Evolutionary conservation across 23 tunicate species (phyloP), one percentile per base, ranked within the genome.

Genomic region (Phallusia fumigata): DNA sequence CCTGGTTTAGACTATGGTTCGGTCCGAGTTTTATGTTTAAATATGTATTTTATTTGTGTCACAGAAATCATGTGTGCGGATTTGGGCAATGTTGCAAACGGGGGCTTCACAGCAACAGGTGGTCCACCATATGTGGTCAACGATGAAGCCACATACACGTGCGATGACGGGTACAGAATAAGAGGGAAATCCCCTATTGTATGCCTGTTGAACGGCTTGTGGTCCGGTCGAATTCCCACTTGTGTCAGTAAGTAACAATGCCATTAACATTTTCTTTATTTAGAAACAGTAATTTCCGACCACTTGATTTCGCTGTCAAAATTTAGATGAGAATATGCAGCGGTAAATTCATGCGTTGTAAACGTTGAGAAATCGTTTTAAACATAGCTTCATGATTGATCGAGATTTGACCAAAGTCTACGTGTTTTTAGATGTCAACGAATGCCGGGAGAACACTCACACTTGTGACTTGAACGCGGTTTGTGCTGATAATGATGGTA

Each of bases 131-230:
- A 58, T 24, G 28, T 6, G 13, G 69, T 58, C 2, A 24, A 58
- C 69, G 16, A 1, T 22, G 69, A 58, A 58, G 69, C 69, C 26
- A 58, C 69, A 28, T 81, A 52, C 76, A 26, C 47, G 0, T 87
- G 91, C 45, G 80, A 83, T 65, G 75, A 83, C 16, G 91, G 86
- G 18, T 82, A 69, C 65, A 53, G 18, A 26, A 15, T 80, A 1
- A 50, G 32, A 12, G 94, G 94, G 6, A 53, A 18, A 18, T 30
- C 82, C 1, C 24, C 51, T 12, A 31, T 89, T 15, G 51, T 13
- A 24, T 89, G 94, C 53, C 10, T 33, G 30, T n/a, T 19, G 51
- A 84, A 80, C 52, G 94, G 94, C 30, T n/a, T 47, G 53, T 89
- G 94, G 94, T 84, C 88, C 0, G 52, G 74, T 32, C 24, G 47